These are phyloP conservation scores for Periplaneta americana DNA, from an alignment of 1,140 invertebrate species.

Conservation along the genomic window DNA sequence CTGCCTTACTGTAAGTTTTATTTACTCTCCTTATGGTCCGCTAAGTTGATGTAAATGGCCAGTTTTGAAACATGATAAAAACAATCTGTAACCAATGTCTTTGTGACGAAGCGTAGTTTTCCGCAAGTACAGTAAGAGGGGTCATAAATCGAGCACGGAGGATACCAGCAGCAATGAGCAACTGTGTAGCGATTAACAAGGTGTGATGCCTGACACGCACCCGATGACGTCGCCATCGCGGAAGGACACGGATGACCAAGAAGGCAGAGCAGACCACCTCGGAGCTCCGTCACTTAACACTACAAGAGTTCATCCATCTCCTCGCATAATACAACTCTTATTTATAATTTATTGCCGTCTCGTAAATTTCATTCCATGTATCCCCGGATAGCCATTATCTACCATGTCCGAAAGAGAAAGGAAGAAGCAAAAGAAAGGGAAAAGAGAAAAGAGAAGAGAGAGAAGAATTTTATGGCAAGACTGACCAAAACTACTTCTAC, in stretches of 20 bases:
- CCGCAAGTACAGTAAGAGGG: no score
- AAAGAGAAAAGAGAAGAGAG: neutral
- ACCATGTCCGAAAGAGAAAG: neutral
- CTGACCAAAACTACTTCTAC: neutral
- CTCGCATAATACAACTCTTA: neutral
- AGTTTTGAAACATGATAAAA: no score
- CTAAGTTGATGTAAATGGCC: no score
- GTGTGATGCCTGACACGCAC: no score
- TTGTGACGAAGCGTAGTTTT: no score
- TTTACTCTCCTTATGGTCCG: no score
- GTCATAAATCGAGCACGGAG: no score
- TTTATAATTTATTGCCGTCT: neutral
- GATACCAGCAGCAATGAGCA: no score
- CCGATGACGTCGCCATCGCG: no score
- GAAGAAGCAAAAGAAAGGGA: neutral
- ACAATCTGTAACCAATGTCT: no score
- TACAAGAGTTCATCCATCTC: neutral
- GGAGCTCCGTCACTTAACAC: neutral
- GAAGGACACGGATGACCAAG: neutral
- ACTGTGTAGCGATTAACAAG: no score
- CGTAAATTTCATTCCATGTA: neutral
- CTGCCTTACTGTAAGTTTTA: no score
- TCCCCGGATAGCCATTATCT: neutral
- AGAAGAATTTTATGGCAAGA: neutral
- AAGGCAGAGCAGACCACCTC: neutral